Percentiles rank a stretch among this genome's conserved stretches.
Evolutionary conservation across 2,113 vertebrate genomes (phyloP).

Genomic region (Nannospalax galili): DNA sequence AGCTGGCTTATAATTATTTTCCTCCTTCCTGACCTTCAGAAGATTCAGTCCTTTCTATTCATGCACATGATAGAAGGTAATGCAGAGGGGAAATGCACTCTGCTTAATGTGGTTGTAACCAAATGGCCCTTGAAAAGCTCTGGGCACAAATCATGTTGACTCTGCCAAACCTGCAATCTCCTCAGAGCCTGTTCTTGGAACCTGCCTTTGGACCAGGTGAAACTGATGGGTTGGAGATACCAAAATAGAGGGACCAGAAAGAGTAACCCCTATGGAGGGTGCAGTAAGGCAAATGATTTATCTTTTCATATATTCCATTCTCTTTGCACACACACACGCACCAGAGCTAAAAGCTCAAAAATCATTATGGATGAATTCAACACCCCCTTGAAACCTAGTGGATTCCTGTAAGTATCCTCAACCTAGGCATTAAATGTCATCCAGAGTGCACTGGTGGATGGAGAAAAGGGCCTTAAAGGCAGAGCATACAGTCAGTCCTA

Average conservation of each 20-base stretch:
- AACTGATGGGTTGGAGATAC: neutral
- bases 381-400: neutral
- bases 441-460: neutral
- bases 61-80: slow-evolving; percentile 5
- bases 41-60: slow-evolving; percentile 19
- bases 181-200: neutral
- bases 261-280: neutral
- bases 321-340: neutral
- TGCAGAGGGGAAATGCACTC: neutral
- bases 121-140: slow-evolving; percentile 42
- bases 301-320: neutral
- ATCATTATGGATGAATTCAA: neutral
- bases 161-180: slow-evolving; percentile 15
- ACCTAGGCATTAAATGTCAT: neutral
- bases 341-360: slow-evolving; percentile 13
- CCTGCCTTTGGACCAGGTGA: slow-evolving; percentile 36
- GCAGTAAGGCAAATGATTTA: neutral
- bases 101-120: slow-evolving; percentile 14
- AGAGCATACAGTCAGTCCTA: neutral
- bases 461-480: slow-evolving; percentile 25
- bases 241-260: neutral
- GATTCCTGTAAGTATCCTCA: neutral
- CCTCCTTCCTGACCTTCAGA: slow-evolving; percentile 67
- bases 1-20: neutral
- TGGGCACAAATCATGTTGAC: neutral